These are phyloP conservation scores for Vireo griseus DNA, from an alignment of 2,797 vertebrate genomes.

Conservation along the genomic window DNA sequence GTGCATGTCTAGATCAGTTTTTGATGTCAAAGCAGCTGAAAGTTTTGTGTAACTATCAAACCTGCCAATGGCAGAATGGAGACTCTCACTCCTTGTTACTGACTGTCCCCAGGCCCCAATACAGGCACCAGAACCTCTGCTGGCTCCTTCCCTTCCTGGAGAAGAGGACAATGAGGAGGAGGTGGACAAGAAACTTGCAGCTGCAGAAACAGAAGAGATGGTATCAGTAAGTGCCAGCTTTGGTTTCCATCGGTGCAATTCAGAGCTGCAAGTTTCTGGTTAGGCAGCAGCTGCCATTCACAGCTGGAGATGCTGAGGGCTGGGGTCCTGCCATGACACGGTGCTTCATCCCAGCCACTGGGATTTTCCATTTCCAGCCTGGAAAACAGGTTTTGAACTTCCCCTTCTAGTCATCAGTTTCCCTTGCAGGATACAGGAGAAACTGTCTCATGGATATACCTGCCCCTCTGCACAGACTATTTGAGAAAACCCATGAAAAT, in stretches of 20 bases:
- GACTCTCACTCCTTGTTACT: not conserved
- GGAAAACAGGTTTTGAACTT: not conserved
- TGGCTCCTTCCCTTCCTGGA: slow-evolving; percentile 88
- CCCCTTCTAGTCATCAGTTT: not conserved
- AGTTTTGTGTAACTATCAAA: not conserved
- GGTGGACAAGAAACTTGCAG: slow-evolving; percentile 84
- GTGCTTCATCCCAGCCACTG: not conserved
- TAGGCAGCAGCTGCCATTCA: not conserved
- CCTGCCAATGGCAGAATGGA: not conserved
- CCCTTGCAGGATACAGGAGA: not conserved
- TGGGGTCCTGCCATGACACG: not conserved
- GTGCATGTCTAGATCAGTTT: not conserved
- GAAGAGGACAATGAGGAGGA: slow-evolving; percentile 90
- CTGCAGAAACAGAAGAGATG: slow-evolving; percentile 90
- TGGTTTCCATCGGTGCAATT: not conserved
- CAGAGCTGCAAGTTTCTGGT: not conserved
- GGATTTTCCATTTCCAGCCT: too few species aligned
- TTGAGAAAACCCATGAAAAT: not conserved
- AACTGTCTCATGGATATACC: not conserved
- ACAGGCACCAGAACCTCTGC: slow-evolving; percentile 84
- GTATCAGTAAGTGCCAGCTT: slow-evolving; percentile 84
- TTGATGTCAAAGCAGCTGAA: not conserved
- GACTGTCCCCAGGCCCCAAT: slow-evolving; percentile 79
- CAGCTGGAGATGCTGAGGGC: not conserved
- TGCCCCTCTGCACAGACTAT: not conserved